Conservation (phyloP, 2,888 invertebrate species). For the Chesias legatella region DNA sequence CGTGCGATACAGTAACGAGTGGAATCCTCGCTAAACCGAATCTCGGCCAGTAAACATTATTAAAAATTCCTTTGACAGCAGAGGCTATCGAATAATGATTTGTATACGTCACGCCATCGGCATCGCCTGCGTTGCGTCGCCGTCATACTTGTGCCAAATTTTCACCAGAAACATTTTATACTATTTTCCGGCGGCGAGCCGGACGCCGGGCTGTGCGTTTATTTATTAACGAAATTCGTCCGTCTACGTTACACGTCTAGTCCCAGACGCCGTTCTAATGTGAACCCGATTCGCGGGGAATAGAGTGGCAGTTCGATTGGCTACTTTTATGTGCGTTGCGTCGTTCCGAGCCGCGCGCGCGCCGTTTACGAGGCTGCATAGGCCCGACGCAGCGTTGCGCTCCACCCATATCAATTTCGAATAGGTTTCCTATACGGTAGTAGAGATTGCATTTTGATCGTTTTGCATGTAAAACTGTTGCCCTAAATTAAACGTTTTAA, state of each 20-base stretch:
- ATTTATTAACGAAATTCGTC: constrained; percentile 79
- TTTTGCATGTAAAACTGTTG: constrained; percentile 77
- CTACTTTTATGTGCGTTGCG: constrained; percentile 32
- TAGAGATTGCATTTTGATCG: constrained; percentile 76
- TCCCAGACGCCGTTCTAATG: constrained; percentile 27
- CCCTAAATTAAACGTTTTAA: constrained; percentile 78
- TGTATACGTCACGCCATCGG: constrained; percentile 56
- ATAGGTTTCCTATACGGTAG: constrained; percentile 76
- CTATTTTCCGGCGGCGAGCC: constrained; percentile 64
- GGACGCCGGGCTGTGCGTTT: constrained; percentile 70
- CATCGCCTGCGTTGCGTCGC: constrained; percentile 42
- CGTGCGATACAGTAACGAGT: constrained; percentile 43
- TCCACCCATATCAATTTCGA: constrained; percentile 80
- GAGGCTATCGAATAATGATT: constrained; percentile 71
- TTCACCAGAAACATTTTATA: constrained; percentile 59
- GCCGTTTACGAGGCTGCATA: constrained; percentile 74
- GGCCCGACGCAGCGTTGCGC: constrained; percentile 69
- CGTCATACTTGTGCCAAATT: constrained; percentile 77
- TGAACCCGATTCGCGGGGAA: constrained; percentile 36
- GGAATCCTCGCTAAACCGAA: constrained; percentile 50
- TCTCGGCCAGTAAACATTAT: constrained; percentile 65
- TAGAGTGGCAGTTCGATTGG: constrained; percentile 42
- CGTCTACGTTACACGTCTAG: constrained; percentile 63
- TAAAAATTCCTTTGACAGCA: constrained; percentile 75
- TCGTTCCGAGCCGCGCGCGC: constrained; percentile 43